These are phyloP conservation scores for Oscheius myriophilus DNA, from an alignment of 2,888 invertebrate species.

Conservation along the genomic window DNA sequence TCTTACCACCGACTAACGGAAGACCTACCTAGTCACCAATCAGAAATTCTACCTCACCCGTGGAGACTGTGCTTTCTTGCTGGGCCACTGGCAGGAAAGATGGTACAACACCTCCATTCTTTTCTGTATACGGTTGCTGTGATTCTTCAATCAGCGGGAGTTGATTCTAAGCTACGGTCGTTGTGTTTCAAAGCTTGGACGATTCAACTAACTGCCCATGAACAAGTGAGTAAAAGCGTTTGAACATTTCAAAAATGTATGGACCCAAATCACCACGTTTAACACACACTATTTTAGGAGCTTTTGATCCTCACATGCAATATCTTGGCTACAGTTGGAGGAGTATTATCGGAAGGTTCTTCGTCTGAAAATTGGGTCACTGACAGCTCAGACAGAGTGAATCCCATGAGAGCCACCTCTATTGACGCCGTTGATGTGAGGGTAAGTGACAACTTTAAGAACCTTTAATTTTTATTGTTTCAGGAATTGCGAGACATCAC, in stretches of 20 bases:
- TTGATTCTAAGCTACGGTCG: conserved; percentile 55
- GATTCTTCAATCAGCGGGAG: conserved; percentile 62
- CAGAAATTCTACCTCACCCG: conserved; percentile 63
- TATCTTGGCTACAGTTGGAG: conserved; percentile 66
- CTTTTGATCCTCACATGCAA: conserved; percentile 67
- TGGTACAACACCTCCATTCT: conserved; percentile 66
- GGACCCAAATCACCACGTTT: no score
- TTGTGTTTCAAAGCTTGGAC: conserved; percentile 70
- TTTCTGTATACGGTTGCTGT: conserved; percentile 65
- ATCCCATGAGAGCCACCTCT: not conserved
- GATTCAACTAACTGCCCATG: conserved; percentile 67
- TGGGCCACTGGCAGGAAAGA: conserved; percentile 46
- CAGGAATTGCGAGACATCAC: conserved; percentile 79
- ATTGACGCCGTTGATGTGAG: conserved; percentile 36
- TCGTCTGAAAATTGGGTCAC: conserved; percentile 34
- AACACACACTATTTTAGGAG: no score
- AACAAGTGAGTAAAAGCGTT: conserved; percentile 51
- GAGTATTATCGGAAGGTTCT: conserved; percentile 62
- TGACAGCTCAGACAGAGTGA: conserved; percentile 17
- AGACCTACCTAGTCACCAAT: conserved; percentile 34
- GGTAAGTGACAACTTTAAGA: conserved; percentile 1
- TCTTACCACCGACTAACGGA: conserved; percentile 57
- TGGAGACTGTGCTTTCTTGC: conserved; percentile 67
- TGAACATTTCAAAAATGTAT: no score
- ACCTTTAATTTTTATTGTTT: not conserved